These are phyloP conservation scores for Jacana jacana DNA, from an alignment of 2,113 vertebrate species.

Conservation along the genomic window DNA sequence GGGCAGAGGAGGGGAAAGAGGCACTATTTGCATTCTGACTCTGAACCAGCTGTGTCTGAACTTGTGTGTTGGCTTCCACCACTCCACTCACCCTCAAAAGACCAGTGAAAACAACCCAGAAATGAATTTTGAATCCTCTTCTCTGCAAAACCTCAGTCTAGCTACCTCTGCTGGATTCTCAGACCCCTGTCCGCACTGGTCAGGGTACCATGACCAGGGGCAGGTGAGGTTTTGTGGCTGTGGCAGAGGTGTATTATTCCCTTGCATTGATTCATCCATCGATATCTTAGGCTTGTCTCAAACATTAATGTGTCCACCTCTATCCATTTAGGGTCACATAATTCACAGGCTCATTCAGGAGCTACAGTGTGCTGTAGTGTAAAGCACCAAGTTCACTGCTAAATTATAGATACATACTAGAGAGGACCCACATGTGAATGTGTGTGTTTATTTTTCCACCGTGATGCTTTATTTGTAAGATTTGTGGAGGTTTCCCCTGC, in stretches of 20 bases:
- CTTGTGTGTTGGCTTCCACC: neutral
- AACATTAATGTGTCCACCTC: neutral
- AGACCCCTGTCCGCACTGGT: neutral
- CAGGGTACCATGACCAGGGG: rapidly evolving
- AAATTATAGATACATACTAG: neutral
- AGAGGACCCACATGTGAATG: neutral
- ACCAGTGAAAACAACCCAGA: neutral
- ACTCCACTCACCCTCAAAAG: too few species aligned
- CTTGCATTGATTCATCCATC: neutral
- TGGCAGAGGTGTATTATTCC: neutral
- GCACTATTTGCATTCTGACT: neutral
- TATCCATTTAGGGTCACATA: neutral
- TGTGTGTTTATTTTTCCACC: neutral
- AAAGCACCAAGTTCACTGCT: neutral
- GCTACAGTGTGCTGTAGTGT: neutral
- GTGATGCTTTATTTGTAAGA: neutral
- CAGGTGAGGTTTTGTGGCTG: neutral
- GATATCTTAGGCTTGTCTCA: neutral
- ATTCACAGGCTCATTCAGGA: neutral
- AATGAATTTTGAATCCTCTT: neutral
- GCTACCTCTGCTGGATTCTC: neutral
- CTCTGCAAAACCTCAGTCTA: neutral
- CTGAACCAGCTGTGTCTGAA: neutral
- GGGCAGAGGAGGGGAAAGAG: neutral
- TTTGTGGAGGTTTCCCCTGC: too few species aligned